Evolutionary conservation across 2,797 vertebrate genomes (phyloP).

Genomic region (Brachymystax lenok): DNA sequence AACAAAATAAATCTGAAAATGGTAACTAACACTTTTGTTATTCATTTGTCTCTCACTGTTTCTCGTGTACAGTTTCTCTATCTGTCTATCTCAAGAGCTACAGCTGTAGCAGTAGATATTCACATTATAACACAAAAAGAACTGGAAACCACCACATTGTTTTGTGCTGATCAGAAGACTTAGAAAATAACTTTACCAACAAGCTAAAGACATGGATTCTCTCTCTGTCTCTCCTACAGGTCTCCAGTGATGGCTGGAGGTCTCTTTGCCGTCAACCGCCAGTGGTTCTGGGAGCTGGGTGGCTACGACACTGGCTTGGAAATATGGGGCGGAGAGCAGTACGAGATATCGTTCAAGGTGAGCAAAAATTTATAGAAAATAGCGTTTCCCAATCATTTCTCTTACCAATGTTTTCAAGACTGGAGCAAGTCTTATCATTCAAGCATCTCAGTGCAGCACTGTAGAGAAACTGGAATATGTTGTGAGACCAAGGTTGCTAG

Average conservation of each 20-base stretch:
- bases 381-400: not conserved
- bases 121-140: not conserved
- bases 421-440: not conserved
- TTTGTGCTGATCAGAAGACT: not conserved
- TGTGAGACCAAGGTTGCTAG: not conserved
- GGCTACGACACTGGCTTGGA: conserved; percentile 90
- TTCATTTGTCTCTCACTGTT: not conserved
- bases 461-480: not conserved
- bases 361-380: conserved; percentile 28
- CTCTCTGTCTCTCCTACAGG: conserved; percentile 59
- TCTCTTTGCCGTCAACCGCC: conserved; percentile 83
- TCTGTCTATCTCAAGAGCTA: not conserved
- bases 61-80: not conserved
- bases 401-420: not conserved
- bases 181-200: not conserved
- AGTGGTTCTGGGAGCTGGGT: conserved; percentile 89
- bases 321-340: conserved; percentile 92
- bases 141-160: not conserved
- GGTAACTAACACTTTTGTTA: not conserved
- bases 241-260: conserved; percentile 91
- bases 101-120: not conserved
- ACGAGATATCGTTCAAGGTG: conserved; percentile 92
- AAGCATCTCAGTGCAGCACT: not conserved
- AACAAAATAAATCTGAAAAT: not conserved
- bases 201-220: not conserved